Evolutionary conservation across 35 echinoderm and acorn worm genomes (phyloP).

Genomic region (Strongylocentrotus purpuratus): DNA sequence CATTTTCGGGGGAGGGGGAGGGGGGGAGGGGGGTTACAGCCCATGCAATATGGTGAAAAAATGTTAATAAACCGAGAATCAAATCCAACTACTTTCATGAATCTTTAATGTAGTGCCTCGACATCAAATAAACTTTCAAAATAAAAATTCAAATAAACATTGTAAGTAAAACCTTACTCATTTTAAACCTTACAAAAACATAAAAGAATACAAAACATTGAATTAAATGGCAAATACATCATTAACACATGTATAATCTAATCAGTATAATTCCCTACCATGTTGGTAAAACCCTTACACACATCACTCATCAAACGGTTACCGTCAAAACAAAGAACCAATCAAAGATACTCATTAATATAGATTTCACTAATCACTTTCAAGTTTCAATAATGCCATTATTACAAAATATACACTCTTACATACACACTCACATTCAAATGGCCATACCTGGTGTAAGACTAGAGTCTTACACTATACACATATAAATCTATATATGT

Average conservation of each 20-base stretch:
- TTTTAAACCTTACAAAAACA: not conserved
- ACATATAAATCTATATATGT: slow-evolving; percentile 4
- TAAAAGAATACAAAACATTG: not conserved
- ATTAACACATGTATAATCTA: not conserved
- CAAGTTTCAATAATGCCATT: not conserved
- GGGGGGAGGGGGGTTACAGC: no score
- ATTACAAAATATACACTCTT: slow-evolving; percentile 8
- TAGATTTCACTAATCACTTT: not conserved
- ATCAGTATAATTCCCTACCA: not conserved
- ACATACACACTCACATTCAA: slow-evolving; percentile 15
- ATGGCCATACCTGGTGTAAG: not conserved
- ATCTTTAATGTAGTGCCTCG: not conserved
- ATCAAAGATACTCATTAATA: not conserved
- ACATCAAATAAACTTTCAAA: not conserved
- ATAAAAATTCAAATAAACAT: not conserved
- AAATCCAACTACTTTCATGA: not conserved
- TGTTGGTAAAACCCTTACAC: not conserved
- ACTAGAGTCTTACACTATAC: not conserved
- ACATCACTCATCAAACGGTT: not conserved
- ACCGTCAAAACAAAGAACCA: not conserved
- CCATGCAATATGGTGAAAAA: no score
- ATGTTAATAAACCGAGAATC: not conserved
- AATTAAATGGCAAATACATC: not conserved
- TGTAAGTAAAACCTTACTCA: slow-evolving; percentile 5
- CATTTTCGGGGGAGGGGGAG: no score